Base-by-base conservation (phyloP, 2,888 invertebrate species). In the Heliconius hortense region DNA sequence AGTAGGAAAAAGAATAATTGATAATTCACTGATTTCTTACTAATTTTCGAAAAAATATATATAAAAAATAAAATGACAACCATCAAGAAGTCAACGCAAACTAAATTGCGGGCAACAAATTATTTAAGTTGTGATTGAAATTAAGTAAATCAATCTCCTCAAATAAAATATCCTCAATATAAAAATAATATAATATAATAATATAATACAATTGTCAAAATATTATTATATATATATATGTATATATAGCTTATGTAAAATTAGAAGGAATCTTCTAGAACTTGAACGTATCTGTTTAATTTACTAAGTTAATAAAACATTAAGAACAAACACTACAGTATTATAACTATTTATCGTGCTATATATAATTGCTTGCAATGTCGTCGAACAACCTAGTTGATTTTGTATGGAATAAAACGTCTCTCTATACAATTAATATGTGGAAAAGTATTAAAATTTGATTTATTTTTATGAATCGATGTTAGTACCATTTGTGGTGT, bases 351-450 rank as follows among this genome's bases (percentile, higher is more conserved):
- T 69, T 69, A n/a, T 56, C 69, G 31, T 7, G 15, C 1, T 69
- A 7, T 7, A 15, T 69, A 15, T 56, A 56, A 35, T 69, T 69
- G 35, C 31, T 69, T 35, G n/a, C 56, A 69, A 69, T 69, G 69
- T 24, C 69, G 56, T 56, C 24, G 15, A 18, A 26, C 66, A 66
- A 43, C 43, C 24, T 43, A 43, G 15, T 39, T 24, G 8, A 8
- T 15, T 64, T 39, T 28, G 13, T 66, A 24, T 24, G 43, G 15
- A 66, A 39, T 24, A 43, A 13, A 24, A 24, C 24, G 7, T 66
- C 26, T 13, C 4, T 39, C 26, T 31, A 63, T 15, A 35, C n/a
- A 2, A 13, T 18, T 48, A 10, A 35, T n/a, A 31, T n/a, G 35
- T 35, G n/a, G 4, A 35, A 64, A 35, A 35, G n/a, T 35, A n/a